Base-by-base conservation (phyloP, 2,888 invertebrate genomes). In the Melieria omissa region DNA sequence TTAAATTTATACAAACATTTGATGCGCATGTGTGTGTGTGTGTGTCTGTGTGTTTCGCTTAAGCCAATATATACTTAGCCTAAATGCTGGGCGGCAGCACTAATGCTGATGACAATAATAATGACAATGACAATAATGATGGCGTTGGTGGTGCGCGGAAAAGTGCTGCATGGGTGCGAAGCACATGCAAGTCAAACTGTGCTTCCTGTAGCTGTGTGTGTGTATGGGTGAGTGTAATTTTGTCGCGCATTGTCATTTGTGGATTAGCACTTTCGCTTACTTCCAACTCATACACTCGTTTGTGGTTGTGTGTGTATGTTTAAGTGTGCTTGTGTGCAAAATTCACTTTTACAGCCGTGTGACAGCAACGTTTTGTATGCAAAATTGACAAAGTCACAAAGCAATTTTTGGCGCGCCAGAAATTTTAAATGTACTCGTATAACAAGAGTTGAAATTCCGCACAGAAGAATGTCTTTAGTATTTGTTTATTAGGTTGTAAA, bases 231-330 rank as follows among this genome's bases (percentile, higher is more conserved):
- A 29, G 47, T 62, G 47, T 47, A 63, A 63, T 41, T 49, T 52
- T 64, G 42, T 61, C 16, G 58, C 44, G 60, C 60, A 60, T 67
- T 61, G 67, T 61, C 67, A 67, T 67, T 61, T 67, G 67, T 61
- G 61, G 67, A 67, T 67, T 67, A 67, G 61, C 67, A 67, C 67
- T 61, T 67, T 67, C 60, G 60, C 58, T 60, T 67, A 67, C 60
- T 49, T 46, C n/a, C 12, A 29, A 10, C 55, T 55, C 29, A 16
- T 55, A n/a, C 29, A 55, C 14, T 14, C 29, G 58, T 41, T 58
- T 12, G 42, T 29, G 58, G 29, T n/a, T 58, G 58, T 58, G 8
- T 41, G 44, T 45, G 14, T 44, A 14, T 64, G 42, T 49, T 52
- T 54, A 54, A 44, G 8, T 64, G 10, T 60, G 12, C 12, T 6